Evolutionary conservation across 2,113 vertebrate genomes (phyloP).

Genomic region (Catharus fuscescens): DNA sequence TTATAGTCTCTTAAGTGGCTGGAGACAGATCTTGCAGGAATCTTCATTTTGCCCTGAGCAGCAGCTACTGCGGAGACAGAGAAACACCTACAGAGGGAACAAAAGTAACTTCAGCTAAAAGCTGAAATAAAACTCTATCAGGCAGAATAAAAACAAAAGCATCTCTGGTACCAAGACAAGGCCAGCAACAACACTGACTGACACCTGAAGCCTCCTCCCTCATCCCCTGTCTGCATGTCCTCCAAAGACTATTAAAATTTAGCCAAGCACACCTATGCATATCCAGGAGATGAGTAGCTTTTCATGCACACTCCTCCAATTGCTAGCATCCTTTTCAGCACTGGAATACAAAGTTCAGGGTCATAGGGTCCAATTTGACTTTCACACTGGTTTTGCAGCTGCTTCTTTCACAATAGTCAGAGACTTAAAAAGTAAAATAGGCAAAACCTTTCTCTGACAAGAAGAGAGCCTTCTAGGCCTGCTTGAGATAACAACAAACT

Average conservation of each 20-base stretch:
- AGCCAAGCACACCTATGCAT: not conserved
- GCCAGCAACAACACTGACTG: not conserved
- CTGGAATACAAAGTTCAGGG: not conserved
- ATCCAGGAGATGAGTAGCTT: not conserved
- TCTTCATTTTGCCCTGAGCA: not conserved
- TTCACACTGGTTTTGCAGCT: not conserved
- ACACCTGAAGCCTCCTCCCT: not conserved
- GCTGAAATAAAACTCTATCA: not conserved
- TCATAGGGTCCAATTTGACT: not conserved
- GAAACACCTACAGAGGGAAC: not conserved
- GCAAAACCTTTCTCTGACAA: not conserved
- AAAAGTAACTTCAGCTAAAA: not conserved
- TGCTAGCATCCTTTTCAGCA: not conserved
- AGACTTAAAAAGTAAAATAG: not conserved
- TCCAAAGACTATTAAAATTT: not conserved
- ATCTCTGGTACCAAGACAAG: not conserved
- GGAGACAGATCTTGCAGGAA: not conserved
- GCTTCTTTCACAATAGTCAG: not conserved
- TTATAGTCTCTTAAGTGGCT: not conserved
- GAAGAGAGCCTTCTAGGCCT: not conserved
- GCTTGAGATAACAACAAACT: not conserved
- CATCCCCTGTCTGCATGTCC: rapidly evolving
- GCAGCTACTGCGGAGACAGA: not conserved
- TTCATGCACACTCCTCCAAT: rapidly evolving
- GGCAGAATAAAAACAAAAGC: not conserved